Percentiles rank a stretch among this genome's conserved stretches.
Evolutionary conservation across 37 sponge, comb jelly and placozoan species (phyloP).

Genomic region (Dysidea cf. avara): DNA sequence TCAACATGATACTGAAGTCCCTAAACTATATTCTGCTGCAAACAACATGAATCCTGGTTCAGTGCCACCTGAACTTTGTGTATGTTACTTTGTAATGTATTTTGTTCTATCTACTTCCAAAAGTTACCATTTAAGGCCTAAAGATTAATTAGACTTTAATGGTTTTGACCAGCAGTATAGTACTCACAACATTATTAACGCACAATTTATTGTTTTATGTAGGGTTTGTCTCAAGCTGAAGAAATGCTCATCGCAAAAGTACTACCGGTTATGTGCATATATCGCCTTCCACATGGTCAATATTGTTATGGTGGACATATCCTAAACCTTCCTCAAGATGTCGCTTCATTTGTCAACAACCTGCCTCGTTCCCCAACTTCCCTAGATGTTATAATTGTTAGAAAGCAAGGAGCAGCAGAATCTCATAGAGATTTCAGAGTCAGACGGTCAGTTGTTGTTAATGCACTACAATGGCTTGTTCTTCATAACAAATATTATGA

Average conservation of each 20-base stretch:
- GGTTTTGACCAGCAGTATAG: too few species aligned
- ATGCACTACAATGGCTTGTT: constrained; percentile 37
- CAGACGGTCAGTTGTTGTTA: constrained; percentile 18
- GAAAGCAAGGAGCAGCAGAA: constrained; percentile 12
- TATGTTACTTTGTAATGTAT: too few species aligned
- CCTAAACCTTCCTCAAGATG: constrained; percentile 37
- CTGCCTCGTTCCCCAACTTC: constrained; percentile 24
- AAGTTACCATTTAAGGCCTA: too few species aligned
- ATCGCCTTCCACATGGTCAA: constrained; percentile 24
- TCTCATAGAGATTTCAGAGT: constrained; percentile 48
- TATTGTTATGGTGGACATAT: constrained; percentile 40
- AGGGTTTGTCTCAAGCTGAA: too few species aligned
- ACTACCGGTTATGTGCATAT: constrained; percentile 47
- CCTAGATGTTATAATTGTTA: constrained; percentile 27
- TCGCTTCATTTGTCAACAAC: constrained; percentile 14
- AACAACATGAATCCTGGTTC: too few species aligned
- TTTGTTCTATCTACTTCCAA: too few species aligned
- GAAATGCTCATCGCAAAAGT: constrained; percentile 49
- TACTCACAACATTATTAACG: too few species aligned
- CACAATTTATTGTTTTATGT: too few species aligned
- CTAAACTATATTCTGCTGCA: too few species aligned
- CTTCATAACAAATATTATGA: constrained; percentile 37
- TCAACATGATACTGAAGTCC: too few species aligned
- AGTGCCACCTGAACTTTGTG: too few species aligned
- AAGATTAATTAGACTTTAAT: too few species aligned